phyloP scores from a whole-genome alignment of 2,797 vertebrate species.

The Danio kyathit region DNA sequence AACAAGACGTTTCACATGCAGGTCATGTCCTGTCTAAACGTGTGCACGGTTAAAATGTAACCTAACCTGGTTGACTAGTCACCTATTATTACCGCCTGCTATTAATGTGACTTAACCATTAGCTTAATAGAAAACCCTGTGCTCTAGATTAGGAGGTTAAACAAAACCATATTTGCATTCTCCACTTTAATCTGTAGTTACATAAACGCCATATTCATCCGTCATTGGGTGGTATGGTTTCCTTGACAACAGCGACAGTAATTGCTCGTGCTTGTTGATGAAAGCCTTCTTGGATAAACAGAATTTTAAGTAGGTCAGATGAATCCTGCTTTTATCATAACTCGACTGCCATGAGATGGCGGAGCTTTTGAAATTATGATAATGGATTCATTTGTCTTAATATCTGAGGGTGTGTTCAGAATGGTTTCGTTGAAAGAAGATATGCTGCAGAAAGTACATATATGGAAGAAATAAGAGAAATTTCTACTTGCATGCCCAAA shows the following conservation, averaged over 20 bases:
- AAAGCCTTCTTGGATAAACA: constrained; percentile 57
- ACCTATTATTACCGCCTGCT: constrained; percentile 1
- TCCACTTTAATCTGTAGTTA: constrained; percentile 13
- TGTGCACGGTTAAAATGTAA: constrained; percentile 22
- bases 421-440: not conserved
- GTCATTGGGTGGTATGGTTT: constrained; percentile 52
- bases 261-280: constrained; percentile 58
- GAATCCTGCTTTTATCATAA: constrained; percentile 52
- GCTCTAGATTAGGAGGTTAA: constrained; percentile 22
- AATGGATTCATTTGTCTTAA: not conserved
- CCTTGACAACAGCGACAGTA: constrained; percentile 59
- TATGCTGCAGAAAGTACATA: not conserved
- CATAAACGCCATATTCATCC: constrained; percentile 45
- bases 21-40: not conserved
- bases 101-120: constrained; percentile 4
- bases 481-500: not conserved
- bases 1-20: not conserved
- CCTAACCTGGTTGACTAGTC: constrained; percentile 32
- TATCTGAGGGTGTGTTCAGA: constrained; percentile 9
- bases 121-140: constrained; percentile 25
- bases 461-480: too few relatives aligned
- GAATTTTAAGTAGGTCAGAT: constrained; percentile 58
- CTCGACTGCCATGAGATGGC: constrained; percentile 10
- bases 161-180: constrained; percentile 29
- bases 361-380: constrained; percentile 15